A percentile compares a stretch with the other conserved stretches of the same genome.
These are phyloP conservation scores for Meda fulgida DNA, from an alignment of 2,797 vertebrate genomes.

Conservation along the genomic window DNA sequence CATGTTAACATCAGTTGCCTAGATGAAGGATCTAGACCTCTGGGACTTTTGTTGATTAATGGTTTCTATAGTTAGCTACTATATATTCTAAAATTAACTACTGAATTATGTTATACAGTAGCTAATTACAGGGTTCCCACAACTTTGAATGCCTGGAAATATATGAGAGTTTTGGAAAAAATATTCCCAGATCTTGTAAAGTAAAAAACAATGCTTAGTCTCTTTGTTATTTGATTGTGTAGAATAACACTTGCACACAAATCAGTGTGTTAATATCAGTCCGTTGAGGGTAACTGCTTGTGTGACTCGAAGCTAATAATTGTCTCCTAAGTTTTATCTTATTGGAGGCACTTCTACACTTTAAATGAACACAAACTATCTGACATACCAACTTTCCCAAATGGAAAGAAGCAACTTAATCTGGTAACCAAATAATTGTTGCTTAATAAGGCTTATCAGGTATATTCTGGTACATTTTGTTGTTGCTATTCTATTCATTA, in stretches of 20 bases:
- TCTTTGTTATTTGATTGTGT: constrained; percentile 13
- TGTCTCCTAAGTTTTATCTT: constrained; percentile 14
- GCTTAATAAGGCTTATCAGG: not conserved
- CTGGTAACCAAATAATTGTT: not conserved
- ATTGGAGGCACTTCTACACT: not conserved
- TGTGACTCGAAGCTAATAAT: constrained; percentile 42
- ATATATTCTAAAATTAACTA: constrained; percentile 1
- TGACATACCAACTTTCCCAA: not conserved
- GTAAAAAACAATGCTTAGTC: not conserved
- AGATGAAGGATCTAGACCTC: constrained; percentile 4
- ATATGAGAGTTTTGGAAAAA: not conserved
- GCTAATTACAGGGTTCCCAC: not conserved
- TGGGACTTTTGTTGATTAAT: not conserved
- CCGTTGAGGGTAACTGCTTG: constrained; percentile 3
- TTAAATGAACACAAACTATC: not conserved
- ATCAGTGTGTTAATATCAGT: constrained; percentile 31
- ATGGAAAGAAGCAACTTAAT: not conserved
- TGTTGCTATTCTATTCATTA: not conserved
- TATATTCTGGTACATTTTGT: not conserved
- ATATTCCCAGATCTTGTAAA: not conserved
- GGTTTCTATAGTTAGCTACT: constrained; percentile 1
- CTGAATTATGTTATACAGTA: not conserved
- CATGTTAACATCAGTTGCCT: not conserved
- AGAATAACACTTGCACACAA: constrained; percentile 2
- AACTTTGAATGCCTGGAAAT: not conserved